Base-by-base conservation (phyloP, 2,888 invertebrate species). In the Gymnocheta viridis region DNA sequence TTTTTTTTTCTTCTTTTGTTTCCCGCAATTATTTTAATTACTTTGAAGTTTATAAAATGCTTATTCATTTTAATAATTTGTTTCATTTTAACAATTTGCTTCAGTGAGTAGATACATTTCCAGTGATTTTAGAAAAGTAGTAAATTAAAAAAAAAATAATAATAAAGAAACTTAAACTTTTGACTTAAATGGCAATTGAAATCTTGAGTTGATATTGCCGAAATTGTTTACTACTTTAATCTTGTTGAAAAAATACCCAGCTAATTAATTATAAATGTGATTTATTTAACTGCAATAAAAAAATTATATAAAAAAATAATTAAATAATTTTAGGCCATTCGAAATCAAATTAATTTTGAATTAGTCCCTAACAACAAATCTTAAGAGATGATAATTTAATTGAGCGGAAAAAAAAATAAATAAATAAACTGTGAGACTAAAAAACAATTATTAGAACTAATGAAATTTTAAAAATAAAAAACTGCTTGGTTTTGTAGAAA, bases 261-360 rank as follows among this genome's bases (percentile, higher is more conserved):
- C 27, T 62, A 64, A 51, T 64, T 51, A 51, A 73, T 73, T 38
- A 62, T 29, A 38, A 38, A 38, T 27, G 60, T 73, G 49, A 35
- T 62, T 49, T 9, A 4, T 35, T 14, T 24, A 60, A 38, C 49
- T 60, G 14, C 2, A n/a, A 22, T 22, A 35, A 58, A 24, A 35
- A 32, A n/a, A n/a, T n/a, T n/a, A n/a, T n/a, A n/a, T n/a, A 44
- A 27, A 7, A 3, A 41, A 41, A n/a, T n/a, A n/a, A 41, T n/a
- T 27, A 41, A 62, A 27, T 10, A 5, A 7, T 74, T 14, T n/a
- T 51, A 51, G 12, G n/a, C 10, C 19, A 60, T 69, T 49, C 51
- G 32, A 41, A 77, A 77, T 6, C 32, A 79, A n/a, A 64, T 79
- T 79, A 41, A 44, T 70, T 70, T 51, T 78, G 44, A 54, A 54